These are phyloP conservation scores for Mastomys coucha DNA, from an alignment of 2,113 vertebrate genomes.

Conservation along the genomic window DNA sequence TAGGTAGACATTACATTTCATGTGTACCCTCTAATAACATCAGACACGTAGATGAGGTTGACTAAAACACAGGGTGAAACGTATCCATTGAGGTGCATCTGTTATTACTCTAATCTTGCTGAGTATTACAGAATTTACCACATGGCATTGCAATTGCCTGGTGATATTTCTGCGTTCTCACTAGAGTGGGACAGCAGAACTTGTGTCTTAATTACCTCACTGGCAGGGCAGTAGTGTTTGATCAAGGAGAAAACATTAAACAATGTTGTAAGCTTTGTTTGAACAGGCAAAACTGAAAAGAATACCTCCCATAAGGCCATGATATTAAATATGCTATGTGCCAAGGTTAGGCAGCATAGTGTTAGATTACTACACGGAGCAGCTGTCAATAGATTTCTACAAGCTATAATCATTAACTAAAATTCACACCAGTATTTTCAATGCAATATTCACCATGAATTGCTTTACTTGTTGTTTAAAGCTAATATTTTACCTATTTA, in stretches of 20 bases:
- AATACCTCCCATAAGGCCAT: constrained; percentile 4
- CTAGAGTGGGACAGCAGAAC: not conserved
- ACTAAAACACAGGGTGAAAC: constrained; percentile 18
- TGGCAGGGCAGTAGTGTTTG: not conserved
- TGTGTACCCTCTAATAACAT: constrained; percentile 25
- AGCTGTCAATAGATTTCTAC: constrained; percentile 47
- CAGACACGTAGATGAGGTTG: not conserved
- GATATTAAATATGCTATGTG: constrained; percentile 32
- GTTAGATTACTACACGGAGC: constrained; percentile 6
- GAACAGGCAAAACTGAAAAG: constrained; percentile 40
- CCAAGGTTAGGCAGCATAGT: not conserved
- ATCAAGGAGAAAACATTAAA: constrained; percentile 33
- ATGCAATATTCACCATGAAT: not conserved
- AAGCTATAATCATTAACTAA: constrained; percentile 66
- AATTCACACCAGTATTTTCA: constrained; percentile 50
- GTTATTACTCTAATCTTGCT: constrained; percentile 50
- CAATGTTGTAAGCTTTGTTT: constrained; percentile 10
- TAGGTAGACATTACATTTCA: not conserved
- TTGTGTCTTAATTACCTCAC: not conserved
- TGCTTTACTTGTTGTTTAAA: constrained; percentile 5
- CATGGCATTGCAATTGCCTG: not conserved
- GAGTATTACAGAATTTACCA: not conserved
- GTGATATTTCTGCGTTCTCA: not conserved
- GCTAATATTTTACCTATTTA: not conserved
- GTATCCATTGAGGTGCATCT: not conserved